Evolutionary conservation across 2,888 invertebrate genomes (phyloP), one percentile per base, ranked within the genome.

Genomic region (Temnothorax ravouxi): DNA sequence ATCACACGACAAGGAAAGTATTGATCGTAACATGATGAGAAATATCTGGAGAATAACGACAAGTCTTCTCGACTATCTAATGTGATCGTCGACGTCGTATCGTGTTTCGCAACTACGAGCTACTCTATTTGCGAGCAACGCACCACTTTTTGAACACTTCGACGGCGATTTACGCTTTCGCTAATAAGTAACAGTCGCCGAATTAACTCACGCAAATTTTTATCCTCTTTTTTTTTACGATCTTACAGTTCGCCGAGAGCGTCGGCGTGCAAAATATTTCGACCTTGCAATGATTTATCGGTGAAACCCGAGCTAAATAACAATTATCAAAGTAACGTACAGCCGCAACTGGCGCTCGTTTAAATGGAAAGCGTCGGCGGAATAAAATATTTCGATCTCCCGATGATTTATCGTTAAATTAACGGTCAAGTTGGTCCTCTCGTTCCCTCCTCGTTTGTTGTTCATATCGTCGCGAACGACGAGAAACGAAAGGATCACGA

Each of bases 181-280:
- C n/a, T 21, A 21, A 44, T 21, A 21, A 44, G 11, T 54, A 62
- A 76, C 9, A 66, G 11, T 76, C 11, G n/a, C 2, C 50, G n/a
- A 66, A 77, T 54, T 54, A 13, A 54, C 52, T 9, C 1, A 29
- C 13, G 54, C 25, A 2, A 77, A 67, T 54, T n/a, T 66, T 47
- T 54, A 34, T 34, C 54, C 34, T 6, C n/a, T n/a, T 62, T 66
- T n/a, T 41, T 34, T 44, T 54, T 54, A 54, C 13, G n/a, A 77
- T 25, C 41, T 29, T 67, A n/a, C 21, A n/a, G 18, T 52, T 52
- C 47, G 21, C 61, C 61, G 44, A 25, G 56, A 56, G 41, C 54
- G 71, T 71, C 29, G 75, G 34, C 34, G 34, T 18, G 21, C 54
- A 77, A 77, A 77, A 66, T 66, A 66, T 77, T 77, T 77, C 66